Conservation (phyloP, 2,113 vertebrate genomes). For the Anarrhichthys ocellatus region DNA sequence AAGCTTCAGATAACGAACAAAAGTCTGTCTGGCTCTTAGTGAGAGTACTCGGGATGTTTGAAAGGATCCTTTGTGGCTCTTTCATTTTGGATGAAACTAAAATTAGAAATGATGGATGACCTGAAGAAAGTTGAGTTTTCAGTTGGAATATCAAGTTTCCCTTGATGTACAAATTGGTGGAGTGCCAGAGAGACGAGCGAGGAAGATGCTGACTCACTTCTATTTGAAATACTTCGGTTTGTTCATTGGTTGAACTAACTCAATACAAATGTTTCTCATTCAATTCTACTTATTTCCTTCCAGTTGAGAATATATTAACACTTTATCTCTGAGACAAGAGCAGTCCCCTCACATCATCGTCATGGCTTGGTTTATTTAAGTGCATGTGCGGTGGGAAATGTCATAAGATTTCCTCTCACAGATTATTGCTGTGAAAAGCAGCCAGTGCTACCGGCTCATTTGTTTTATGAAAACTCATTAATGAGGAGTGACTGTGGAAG, state of each 20-base stretch:
- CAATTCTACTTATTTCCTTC: neutral
- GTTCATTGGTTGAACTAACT: neutral
- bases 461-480: constrained; percentile 38
- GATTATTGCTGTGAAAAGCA: neutral
- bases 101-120: neutral
- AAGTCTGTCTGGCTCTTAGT: neutral
- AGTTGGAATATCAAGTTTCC: neutral
- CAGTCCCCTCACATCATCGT: neutral
- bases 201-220: neutral
- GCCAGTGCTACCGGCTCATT: constrained; percentile 9
- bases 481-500: constrained; percentile 31
- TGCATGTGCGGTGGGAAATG: neutral
- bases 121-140: neutral
- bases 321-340: neutral
- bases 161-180: constrained; percentile 14
- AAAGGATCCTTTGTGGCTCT: neutral
- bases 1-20: neutral
- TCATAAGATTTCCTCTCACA: neutral
- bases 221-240: constrained; percentile 1
- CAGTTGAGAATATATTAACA: neutral
- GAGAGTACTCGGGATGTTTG: neutral
- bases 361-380: neutral
- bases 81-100: neutral
- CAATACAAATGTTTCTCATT: neutral
- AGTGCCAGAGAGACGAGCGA: neutral